Evolutionary conservation across 2,113 vertebrate genomes (phyloP).

Genomic region (Paradisaea rubra): DNA sequence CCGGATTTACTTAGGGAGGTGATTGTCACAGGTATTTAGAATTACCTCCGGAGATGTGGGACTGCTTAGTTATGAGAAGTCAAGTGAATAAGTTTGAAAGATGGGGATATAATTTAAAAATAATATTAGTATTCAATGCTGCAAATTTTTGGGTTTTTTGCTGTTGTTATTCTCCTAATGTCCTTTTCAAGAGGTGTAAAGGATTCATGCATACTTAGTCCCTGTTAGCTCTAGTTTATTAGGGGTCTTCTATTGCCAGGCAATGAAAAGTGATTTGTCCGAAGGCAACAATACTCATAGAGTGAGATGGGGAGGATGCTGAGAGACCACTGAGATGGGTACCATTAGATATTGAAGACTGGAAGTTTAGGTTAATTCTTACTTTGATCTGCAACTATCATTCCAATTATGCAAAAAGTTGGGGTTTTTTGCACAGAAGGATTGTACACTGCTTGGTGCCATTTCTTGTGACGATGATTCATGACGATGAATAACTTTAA

Average conservation of each 20-base stretch:
- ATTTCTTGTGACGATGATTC: background rate
- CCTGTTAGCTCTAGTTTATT: background rate
- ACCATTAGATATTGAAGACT: background rate
- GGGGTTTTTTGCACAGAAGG: background rate
- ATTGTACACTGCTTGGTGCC: background rate
- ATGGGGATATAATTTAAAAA: background rate
- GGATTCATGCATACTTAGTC: background rate
- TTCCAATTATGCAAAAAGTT: background rate
- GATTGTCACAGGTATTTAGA: background rate
- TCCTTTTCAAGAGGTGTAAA: background rate
- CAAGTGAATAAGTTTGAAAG: background rate
- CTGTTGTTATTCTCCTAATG: background rate
- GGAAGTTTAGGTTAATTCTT: background rate
- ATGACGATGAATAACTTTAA: background rate
- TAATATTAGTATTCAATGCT: background rate
- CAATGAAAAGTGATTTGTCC: background rate
- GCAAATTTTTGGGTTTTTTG: background rate
- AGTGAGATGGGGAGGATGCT: background rate
- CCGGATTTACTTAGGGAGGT: background rate
- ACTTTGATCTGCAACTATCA: background rate
- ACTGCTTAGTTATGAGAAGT: background rate
- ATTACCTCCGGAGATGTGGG: background rate
- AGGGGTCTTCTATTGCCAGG: background rate
- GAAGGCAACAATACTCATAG: background rate
- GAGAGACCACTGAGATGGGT: background rate